Conservation (phyloP, 2,113 vertebrate genomes). For the Chelonoidis abingdonii region DNA sequence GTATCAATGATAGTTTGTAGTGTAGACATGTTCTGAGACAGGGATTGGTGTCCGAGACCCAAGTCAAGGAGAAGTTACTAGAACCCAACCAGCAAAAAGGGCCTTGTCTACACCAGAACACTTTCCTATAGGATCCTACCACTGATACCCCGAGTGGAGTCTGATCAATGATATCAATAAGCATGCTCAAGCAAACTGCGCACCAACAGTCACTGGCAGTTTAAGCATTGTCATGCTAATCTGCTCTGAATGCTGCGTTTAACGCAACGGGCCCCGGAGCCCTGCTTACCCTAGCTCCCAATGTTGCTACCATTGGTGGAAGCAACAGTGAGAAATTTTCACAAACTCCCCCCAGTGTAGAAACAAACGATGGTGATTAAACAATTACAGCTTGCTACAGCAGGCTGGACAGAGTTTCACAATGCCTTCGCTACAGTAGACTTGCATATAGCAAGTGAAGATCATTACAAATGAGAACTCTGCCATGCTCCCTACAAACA, state of each 20-base stretch:
- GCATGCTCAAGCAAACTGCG: no score
- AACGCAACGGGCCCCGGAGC: no score
- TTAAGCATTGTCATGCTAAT: no score
- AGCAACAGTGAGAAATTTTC: background rate
- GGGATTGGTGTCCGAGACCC: background rate
- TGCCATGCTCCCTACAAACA: background rate
- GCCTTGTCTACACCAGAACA: background rate
- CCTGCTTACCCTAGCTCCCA: background rate
- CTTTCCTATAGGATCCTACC: no score
- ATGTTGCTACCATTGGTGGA: background rate
- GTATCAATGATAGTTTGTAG: background rate
- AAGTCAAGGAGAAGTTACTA: background rate
- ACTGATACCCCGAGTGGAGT: background rate
- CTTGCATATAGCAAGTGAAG: background rate
- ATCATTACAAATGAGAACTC: background rate
- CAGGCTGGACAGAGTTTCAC: background rate
- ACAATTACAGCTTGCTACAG: background rate
- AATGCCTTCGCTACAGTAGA: background rate
- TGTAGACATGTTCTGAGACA: no score
- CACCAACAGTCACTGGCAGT: no score
- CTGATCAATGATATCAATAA: no score
- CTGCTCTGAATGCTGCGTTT: no score
- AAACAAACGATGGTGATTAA: background rate
- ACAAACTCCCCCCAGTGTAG: background rate
- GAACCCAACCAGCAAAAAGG: background rate